phyloP scores from a whole-genome alignment of 2,888 invertebrate species.

The Drosophila fulvimacula region DNA sequence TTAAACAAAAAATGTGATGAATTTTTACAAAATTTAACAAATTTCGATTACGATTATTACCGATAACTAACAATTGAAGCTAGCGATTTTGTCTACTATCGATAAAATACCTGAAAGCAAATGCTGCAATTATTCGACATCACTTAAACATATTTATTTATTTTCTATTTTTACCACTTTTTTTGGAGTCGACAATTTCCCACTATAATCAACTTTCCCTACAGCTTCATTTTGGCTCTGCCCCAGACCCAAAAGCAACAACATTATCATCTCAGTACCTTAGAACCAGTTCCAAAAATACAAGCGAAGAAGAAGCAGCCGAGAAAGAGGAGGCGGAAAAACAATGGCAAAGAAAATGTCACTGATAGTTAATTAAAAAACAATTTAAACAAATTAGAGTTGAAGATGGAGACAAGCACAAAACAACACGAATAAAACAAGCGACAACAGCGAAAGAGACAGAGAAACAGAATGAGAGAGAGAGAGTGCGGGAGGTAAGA shows the following conservation, averaged over 20 bases:
- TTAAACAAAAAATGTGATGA: no score
- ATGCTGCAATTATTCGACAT: not conserved
- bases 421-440: conserved; percentile 19
- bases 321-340: conserved; percentile 39
- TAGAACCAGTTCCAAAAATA: conserved; percentile 31
- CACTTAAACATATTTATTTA: conserved; percentile 5
- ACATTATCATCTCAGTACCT: conserved; percentile 24
- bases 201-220: conserved; percentile 54
- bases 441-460: conserved; percentile 21
- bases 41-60: not conserved
- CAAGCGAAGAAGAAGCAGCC: conserved; percentile 1
- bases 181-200: not conserved
- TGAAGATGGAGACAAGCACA: conserved; percentile 46
- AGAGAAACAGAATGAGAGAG: not conserved
- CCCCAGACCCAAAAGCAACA: conserved; percentile 13
- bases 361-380: conserved; percentile 81
- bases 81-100: not conserved
- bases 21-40: not conserved
- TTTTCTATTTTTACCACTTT: not conserved
- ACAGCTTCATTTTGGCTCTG: conserved; percentile 57
- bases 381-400: conserved; percentile 81
- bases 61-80: not conserved
- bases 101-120: not conserved
- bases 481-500: conserved; percentile 4
- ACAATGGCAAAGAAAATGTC: conserved; percentile 71